Evolutionary conservation across 2,113 vertebrate genomes (phyloP).

Genomic region (Falco punctatus): DNA sequence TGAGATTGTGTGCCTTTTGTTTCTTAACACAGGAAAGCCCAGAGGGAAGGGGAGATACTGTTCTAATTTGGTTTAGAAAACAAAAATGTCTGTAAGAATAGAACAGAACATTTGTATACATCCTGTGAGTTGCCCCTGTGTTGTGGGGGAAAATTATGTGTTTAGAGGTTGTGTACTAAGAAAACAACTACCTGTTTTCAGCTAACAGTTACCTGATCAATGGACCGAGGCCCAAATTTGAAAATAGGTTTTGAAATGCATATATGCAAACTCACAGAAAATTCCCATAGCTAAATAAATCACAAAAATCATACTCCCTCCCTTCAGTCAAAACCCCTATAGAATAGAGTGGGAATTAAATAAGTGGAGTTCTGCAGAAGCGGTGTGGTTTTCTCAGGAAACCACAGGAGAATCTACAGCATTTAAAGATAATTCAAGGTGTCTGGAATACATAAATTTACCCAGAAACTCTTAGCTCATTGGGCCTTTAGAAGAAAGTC

Average conservation of each 20-base stretch:
- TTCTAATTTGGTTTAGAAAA: neutral
- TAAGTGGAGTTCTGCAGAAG: neutral
- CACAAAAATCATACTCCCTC: neutral
- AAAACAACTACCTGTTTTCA: neutral
- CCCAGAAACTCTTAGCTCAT: neutral
- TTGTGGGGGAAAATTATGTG: neutral
- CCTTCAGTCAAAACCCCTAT: neutral
- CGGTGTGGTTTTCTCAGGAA: neutral
- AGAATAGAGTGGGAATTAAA: neutral
- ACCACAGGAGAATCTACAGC: neutral
- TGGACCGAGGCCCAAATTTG: neutral
- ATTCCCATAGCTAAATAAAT: neutral
- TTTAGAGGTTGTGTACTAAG: neutral
- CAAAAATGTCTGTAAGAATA: neutral
- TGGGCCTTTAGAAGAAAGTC: neutral
- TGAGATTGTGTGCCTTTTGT: neutral
- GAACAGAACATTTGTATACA: neutral
- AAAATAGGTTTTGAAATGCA: neutral
- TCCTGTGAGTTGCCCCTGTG: neutral
- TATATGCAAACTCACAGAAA: neutral
- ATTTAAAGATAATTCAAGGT: neutral
- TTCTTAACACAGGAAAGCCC: neutral
- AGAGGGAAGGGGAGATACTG: neutral
- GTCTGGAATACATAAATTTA: neutral
- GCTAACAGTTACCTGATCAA: neutral